Conservation (phyloP, 2,888 invertebrate species). For the Heliconius hortense region DNA sequence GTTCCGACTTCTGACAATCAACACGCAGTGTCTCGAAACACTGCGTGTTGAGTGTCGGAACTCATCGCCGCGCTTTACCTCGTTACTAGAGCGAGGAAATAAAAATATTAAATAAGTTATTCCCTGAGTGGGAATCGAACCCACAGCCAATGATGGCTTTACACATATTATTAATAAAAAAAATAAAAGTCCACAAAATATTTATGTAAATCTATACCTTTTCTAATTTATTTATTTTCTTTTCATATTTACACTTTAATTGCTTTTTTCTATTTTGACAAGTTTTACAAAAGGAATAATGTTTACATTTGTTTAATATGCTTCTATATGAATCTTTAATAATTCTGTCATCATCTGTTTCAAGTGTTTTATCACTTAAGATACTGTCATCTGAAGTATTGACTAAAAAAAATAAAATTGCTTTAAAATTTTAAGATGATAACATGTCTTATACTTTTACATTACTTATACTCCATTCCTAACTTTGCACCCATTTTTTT, state of each 20-base stretch:
- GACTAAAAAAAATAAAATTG: slow-evolving; percentile 40
- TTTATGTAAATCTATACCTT: slow-evolving; percentile 50
- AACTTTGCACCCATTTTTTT: too few relatives aligned
- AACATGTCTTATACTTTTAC: too few relatives aligned
- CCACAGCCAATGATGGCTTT: not conserved
- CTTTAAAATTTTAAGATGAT: not conserved
- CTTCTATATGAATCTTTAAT: slow-evolving; percentile 35
- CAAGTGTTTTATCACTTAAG: slow-evolving; percentile 48
- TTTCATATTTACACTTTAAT: slow-evolving; percentile 56
- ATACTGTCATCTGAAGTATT: slow-evolving; percentile 50
- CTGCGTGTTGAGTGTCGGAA: too few relatives aligned
- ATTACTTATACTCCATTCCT: too few relatives aligned
- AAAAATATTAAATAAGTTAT: not conserved
- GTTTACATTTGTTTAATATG: slow-evolving; percentile 53
- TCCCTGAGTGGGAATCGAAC: not conserved
- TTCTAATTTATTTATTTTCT: slow-evolving; percentile 52
- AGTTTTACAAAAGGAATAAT: slow-evolving; percentile 54
- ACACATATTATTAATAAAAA: not conserved
- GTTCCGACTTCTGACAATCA: too few relatives aligned
- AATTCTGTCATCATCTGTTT: slow-evolving; percentile 40
- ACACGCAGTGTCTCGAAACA: too few relatives aligned
- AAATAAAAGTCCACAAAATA: not conserved
- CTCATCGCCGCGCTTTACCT: too few relatives aligned
- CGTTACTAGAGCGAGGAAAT: too few relatives aligned
- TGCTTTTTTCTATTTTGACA: slow-evolving; percentile 55